Base-by-base conservation (phyloP, 2,888 invertebrate genomes). In the Holacanthella duospinosa region DNA sequence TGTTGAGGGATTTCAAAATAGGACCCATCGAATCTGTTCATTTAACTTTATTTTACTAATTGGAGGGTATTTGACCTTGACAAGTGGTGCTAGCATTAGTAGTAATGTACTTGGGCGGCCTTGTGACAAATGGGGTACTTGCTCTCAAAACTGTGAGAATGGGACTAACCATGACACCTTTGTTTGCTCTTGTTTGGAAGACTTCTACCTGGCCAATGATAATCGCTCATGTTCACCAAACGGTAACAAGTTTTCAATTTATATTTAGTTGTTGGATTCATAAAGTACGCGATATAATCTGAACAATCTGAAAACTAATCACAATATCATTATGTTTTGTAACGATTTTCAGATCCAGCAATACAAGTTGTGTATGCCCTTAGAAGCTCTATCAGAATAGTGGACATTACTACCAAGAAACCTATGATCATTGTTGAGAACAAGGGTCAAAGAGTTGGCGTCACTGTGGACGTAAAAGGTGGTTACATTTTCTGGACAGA, bases 401-500 rank as follows among this genome's bases (percentile, higher is more conserved):
- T 55, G 19, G 21, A 48, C 21, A 21, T 48, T 9, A n/a, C n/a
- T n/a, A n/a, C n/a, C n/a, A n/a, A n/a, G n/a, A n/a, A n/a, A n/a
- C n/a, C n/a, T n/a, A 53, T 43, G 9, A 26, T 27, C 21, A 59
- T 65, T n/a, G 43, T 16, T 1, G 60, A 64, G 36, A 79, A 82
- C 66, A 75, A 84, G 29, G 80, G 80, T 48, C 82, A 83, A 67
- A 83, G 82, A 0, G 82, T 84, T 4, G 88, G 87, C 1, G 84
- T 92, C 0, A 80, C 85, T 0, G 85, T 81, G 70, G 88, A 91
- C 74, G 71, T 72, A 1, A 43, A 61, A 19, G 86, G 86, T 0
- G 78, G 79, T 1, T 79, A 84, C 68, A 76, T 89, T 29, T 91
- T 88, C 75, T 92, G 90, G 90, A 86, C 88, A 2, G 86, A 88